These are phyloP conservation scores for Dreissena polymorpha DNA, from an alignment of 1,140 invertebrate genomes.

Conservation along the genomic window DNA sequence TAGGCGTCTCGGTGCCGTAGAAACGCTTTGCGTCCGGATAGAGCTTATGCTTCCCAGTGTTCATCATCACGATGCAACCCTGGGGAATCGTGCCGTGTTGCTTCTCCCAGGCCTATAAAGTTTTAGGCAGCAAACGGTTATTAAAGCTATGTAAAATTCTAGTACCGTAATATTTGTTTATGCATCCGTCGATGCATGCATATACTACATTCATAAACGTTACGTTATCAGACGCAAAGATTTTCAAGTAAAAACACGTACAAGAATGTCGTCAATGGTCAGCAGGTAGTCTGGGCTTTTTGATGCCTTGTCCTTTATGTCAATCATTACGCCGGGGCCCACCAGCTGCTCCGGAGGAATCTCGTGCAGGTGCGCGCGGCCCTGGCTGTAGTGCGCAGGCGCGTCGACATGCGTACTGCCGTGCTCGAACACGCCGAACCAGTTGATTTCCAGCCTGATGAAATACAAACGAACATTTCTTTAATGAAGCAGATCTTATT, in stretches of 20 bases:
- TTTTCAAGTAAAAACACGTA: background rate
- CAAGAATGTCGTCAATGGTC: constrained; percentile 68
- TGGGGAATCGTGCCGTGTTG: constrained; percentile 78
- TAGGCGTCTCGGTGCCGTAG: constrained; percentile 53
- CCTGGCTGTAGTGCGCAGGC: constrained; percentile 83
- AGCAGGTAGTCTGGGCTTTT: constrained; percentile 66
- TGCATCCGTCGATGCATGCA: too few species aligned
- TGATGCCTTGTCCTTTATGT: constrained; percentile 80
- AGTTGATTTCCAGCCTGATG: constrained; percentile 82
- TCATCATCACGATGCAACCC: constrained; percentile 79
- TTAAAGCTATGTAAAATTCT: too few species aligned
- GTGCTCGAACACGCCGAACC: constrained; percentile 83
- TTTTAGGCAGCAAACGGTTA: too few species aligned
- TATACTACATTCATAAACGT: too few species aligned
- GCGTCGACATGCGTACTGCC: constrained; percentile 86
- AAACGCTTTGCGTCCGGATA: constrained; percentile 67
- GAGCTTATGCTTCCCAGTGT: constrained; percentile 81
- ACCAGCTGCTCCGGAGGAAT: constrained; percentile 83
- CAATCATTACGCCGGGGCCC: constrained; percentile 81
- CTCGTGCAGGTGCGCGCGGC: constrained; percentile 82
- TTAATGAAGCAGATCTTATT: background rate
- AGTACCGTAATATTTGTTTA: too few species aligned
- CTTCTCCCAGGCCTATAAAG: constrained; percentile 78
- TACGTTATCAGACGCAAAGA: too few species aligned
- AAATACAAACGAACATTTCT: background rate